Evolutionary conservation across 35 echinoderm and acorn worm genomes (phyloP).

Genomic region (Lytechinus pictus): DNA sequence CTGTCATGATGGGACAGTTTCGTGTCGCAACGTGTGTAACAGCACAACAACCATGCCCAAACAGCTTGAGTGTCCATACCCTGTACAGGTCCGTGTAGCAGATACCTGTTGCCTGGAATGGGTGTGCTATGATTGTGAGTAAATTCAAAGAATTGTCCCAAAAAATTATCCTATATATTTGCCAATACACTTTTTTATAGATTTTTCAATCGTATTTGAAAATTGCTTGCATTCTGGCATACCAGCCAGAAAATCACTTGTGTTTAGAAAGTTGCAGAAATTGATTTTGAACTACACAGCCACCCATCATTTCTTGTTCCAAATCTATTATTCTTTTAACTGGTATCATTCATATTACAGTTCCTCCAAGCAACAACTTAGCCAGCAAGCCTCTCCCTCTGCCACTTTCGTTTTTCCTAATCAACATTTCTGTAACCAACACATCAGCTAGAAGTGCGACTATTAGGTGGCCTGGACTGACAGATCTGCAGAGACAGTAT

Average conservation of each 20-base stretch:
- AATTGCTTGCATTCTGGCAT: too few relatives aligned
- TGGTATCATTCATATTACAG: not conserved
- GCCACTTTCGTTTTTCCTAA: constrained; percentile 70
- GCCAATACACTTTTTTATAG: too few relatives aligned
- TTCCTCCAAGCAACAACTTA: constrained; percentile 49
- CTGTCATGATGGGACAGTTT: constrained; percentile 72
- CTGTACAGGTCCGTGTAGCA: constrained; percentile 80
- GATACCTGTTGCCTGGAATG: constrained; percentile 98
- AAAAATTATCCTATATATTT: too few relatives aligned
- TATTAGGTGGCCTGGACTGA: constrained; percentile 77
- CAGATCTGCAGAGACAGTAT: constrained; percentile 85
- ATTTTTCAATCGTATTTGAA: too few relatives aligned
- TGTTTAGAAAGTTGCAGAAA: too few relatives aligned
- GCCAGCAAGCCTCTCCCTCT: constrained; percentile 59
- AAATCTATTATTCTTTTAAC: not conserved
- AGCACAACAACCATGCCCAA: constrained; percentile 27
- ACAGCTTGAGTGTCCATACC: constrained; percentile 65
- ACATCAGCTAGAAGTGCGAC: constrained; percentile 68
- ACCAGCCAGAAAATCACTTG: too few relatives aligned
- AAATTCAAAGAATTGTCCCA: too few relatives aligned
- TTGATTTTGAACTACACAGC: too few relatives aligned
- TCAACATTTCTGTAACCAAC: constrained; percentile 76
- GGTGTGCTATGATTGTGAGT: constrained; percentile 88
- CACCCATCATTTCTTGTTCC: too few relatives aligned
- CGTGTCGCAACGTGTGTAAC: constrained; percentile 79